Evolutionary conservation across 2,888 invertebrate genomes (phyloP), one percentile per base, ranked within the genome.

Genomic region (Reticulitermes lucifugus): DNA sequence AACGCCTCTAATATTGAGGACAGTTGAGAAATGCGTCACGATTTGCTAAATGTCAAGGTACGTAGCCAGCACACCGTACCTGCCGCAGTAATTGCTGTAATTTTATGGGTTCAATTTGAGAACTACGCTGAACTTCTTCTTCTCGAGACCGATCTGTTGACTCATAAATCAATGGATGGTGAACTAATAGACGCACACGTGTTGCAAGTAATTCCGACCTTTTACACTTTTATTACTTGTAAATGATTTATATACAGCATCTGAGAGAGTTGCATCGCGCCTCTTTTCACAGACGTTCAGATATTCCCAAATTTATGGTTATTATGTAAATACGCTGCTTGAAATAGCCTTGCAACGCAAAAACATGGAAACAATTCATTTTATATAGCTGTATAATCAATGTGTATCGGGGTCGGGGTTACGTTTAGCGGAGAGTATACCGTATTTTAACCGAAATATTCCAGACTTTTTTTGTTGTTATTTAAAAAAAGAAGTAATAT

Each of bases 31-130:
- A 73, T 73, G 73, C 18, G 41, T 73, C 73, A 73, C 73, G 73
- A 73, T 22, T 73, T 41, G 46, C 35, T 22, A 73, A 73, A 73
- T 73, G 73, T 73, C 73, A 73, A 73, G 73, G 73, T 73, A 21
- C 14, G 5, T 9, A 18, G 73, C 18, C 70, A 41, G 22, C 73
- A 73, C 35, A 41, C 10, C 41, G 73, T 21, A 41, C 35, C 6
- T 35, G 35, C 41, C 41, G 41, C 6, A 73, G 41, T 73, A 73
- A 73, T 73, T 73, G 22, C 41, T 21, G 14, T 21, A 21, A 73
- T 41, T 73, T 73, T 73, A 73, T 73, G 21, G 29, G 73, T 73
- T 73, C 41, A 41, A 3, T 73, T 65, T 73, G 14, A 10, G 35
- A 41, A 10, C n/a, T 65, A 10, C 14, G 12, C 6, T n/a, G 10